Base-by-base conservation (phyloP, 2,113 vertebrate genomes). In the Ibidorhyncha struthersii region DNA sequence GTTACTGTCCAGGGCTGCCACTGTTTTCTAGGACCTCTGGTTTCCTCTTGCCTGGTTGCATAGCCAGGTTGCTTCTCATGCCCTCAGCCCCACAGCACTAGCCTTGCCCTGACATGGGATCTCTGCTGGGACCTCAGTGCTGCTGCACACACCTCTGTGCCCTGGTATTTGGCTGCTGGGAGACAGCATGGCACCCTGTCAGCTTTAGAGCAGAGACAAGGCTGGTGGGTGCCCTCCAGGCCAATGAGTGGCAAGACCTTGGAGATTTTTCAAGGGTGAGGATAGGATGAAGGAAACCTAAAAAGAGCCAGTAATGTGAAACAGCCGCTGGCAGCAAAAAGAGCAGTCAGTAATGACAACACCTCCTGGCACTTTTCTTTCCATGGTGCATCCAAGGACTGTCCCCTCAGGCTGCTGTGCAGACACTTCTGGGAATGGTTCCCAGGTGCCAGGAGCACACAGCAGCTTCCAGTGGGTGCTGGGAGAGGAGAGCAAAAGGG, bases 371-470 rank as follows among this genome's bases (percentile, higher is more conserved):
- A 1, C 41, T 40, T n/a, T 41, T 29, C 14, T 27, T 43, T 12
- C 67, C 3, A 0, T 14, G 32, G 13, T 0, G 0, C 45, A 40
- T 65, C 70, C 88, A 65, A 72, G 67, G 12, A 0, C 0, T 43
- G 89, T 89, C 83, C 40, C 81, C n/a, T 14, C 2, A 4, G 30
- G 89, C 56, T 52, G 67, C 77, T 32, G 16, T 3, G 53, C 65
- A 72, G 86, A 93, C 87, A 58, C 8, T 6, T 47, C 82, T 80
- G 79, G 95, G 90, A 85, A 5, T 0, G 9, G 36, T 17, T 56
- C 88, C 77, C 62, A 59, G 71, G 19, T 5, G 2, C 62, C 0
- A 0, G 53, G 10, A 72, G 26, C 32, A 5, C 0, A 0, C 25
- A 38, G 63, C 58, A 45, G n/a, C 55, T 82, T 43, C 84, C 43